phyloP scores from a whole-genome alignment of 2,797 vertebrate genomes.

The Myotis myotis region DNA sequence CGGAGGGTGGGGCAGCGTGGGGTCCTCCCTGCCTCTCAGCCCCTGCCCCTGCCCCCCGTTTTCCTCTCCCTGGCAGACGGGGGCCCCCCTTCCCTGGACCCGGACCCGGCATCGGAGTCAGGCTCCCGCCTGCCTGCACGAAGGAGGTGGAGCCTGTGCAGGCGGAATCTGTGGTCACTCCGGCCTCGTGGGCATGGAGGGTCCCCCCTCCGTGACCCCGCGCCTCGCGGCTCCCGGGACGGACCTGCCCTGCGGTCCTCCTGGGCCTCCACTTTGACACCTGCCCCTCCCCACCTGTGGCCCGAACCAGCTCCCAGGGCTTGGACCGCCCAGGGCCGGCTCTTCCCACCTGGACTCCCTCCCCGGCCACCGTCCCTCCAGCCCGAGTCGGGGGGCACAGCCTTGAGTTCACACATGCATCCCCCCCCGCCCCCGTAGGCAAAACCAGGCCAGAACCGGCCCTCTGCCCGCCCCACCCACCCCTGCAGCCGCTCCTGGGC shows the following conservation, averaged over 20 bases:
- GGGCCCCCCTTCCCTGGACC: neutral
- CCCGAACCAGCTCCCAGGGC: neutral
- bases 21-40: no score
- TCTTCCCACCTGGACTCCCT: neutral
- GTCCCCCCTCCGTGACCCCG: neutral
- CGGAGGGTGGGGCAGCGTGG: neutral
- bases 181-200: fast-evolving
- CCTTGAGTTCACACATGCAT: neutral
- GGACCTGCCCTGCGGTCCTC: neutral
- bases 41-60: neutral
- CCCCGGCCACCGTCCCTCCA: neutral
- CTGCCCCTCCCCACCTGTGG: neutral
- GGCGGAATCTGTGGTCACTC: fast-evolving
- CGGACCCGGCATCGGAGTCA: fast-evolving
- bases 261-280: neutral
- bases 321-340: fast-evolving
- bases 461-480: neutral
- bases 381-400: fast-evolving
- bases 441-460: neutral
- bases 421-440: no score
- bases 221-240: neutral
- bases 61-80: neutral
- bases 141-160: fast-evolving
- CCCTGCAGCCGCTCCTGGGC: neutral
- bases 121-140: fast-evolving